Evolutionary conservation across 2,888 invertebrate genomes (phyloP).

Genomic region (Lasioglossum calceatum): DNA sequence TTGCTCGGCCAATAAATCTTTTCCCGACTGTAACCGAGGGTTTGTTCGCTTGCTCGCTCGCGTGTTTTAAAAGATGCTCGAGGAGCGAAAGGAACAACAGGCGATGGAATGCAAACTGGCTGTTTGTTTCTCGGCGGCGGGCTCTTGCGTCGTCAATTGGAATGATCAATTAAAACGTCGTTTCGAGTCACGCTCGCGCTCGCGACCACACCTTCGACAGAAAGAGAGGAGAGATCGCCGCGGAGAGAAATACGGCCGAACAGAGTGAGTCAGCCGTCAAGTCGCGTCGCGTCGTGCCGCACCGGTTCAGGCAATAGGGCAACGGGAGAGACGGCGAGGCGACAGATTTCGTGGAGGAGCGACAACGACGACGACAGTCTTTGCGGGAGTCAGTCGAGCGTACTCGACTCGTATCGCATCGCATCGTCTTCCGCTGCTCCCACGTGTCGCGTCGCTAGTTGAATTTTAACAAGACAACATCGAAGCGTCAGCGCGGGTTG

Average conservation of each 20-base stretch:
- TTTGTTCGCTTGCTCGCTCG: background rate
- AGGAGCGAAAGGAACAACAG: background rate
- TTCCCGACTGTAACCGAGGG: background rate
- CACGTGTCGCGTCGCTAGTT: constrained; percentile 55
- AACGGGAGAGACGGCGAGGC: background rate
- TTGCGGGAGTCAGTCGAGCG: constrained; percentile 69
- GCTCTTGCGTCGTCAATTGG: constrained; percentile 57
- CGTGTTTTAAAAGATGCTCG: background rate
- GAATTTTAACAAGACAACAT: constrained; percentile 57
- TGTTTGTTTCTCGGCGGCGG: constrained; percentile 33
- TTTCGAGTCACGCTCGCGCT: constrained; percentile 19
- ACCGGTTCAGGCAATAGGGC: background rate
- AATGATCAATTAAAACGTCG: constrained; percentile 65
- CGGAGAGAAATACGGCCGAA: constrained; percentile 15
- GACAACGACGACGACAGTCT: constrained; percentile 51
- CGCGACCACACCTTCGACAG: background rate
- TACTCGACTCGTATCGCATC: background rate
- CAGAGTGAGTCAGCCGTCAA: constrained; percentile 32
- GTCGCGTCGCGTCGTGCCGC: background rate
- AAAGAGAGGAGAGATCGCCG: constrained; percentile 9
- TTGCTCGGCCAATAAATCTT: background rate
- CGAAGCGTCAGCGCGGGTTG: background rate
- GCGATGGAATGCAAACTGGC: constrained; percentile 29
- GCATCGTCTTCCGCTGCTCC: constrained; percentile 51
- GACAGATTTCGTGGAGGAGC: constrained; percentile 26